Evolutionary conservation across 2,888 invertebrate genomes (phyloP), one percentile per base, ranked within the genome.

Genomic region (Platypus cylindrus): DNA sequence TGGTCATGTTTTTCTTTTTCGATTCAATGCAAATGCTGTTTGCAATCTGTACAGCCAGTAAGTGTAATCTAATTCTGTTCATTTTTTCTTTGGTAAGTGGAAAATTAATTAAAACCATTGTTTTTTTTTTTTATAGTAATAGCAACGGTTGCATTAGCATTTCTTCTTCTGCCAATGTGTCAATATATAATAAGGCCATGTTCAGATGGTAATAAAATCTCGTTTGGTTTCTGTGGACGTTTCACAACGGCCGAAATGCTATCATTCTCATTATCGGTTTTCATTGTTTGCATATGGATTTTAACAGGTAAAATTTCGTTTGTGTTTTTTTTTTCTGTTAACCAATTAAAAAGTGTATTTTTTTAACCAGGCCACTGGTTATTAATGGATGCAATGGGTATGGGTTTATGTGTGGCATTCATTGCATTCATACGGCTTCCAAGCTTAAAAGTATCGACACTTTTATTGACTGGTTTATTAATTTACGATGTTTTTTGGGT

Each of bases 401-500:
- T 95, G 93, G 94, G 94, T 3, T 69, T 95, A 28, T 95, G 94
- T 64, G 94, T 95, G 48, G 93, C 94, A 37, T 95, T 95, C 65
- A 95, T 95, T 58, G 94, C 94, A 15, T 83, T 95, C 59, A 91
- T 95, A 48, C 78, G 94, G 31, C 71, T 95, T 58, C 95, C 94
- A 34, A 93, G 91, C 60, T 73, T 95, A 49, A 95, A 95, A 67
- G 89, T 89, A 46, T 95, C 94, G 34, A 95, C 94, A 13, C 67
- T 95, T 41, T 72, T 95, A 47, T 73, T 95, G 50, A 90, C 93
- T 29, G 95, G 95, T 17, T 69, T 94, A 48, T 74, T 94, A 41
- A 80, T 90, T 37, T 95, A 95, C 62, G 95, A 95, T 64, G 94
- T 95, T 24, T 95, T 95, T 67, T 95, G 95, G 94, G 94, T 95